These are phyloP conservation scores for Chaenodraco wilsoni DNA, from an alignment of 2,797 vertebrate genomes.

Conservation along the genomic window DNA sequence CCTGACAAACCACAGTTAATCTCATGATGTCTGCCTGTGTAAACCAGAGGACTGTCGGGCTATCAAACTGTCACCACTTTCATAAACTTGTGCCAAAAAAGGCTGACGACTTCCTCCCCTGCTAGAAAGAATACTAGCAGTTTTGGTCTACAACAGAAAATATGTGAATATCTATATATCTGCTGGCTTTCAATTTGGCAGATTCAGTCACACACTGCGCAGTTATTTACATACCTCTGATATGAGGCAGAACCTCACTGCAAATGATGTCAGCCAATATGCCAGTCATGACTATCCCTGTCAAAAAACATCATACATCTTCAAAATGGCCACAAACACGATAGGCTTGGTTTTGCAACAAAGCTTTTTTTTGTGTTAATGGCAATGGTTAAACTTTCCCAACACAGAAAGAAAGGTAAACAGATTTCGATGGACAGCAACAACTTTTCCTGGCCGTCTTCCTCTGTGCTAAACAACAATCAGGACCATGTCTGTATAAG, in stretches of 20 bases:
- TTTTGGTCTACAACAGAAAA: conserved; percentile 4
- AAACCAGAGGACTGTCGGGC: conserved; percentile 34
- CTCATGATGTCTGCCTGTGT: conserved; percentile 42
- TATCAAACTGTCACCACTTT: conserved; percentile 39
- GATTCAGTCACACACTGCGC: background rate
- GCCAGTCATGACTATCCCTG: background rate
- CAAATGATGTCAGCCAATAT: background rate
- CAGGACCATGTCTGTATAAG: background rate
- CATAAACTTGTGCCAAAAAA: conserved; percentile 39
- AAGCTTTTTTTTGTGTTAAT: background rate
- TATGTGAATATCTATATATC: background rate
- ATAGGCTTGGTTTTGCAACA: background rate
- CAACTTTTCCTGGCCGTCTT: background rate
- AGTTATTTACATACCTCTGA: background rate
- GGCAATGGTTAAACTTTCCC: background rate
- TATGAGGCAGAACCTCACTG: conserved; percentile 2
- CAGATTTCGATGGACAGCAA: background rate
- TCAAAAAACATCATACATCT: background rate
- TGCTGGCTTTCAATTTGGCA: background rate
- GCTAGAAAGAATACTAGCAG: background rate
- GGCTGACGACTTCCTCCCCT: conserved; percentile 5
- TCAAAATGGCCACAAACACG: background rate
- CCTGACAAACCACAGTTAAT: conserved; percentile 40
- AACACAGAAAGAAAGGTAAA: background rate
- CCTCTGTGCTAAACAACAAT: background rate